Conservation (phyloP, 1,140 invertebrate genomes). For the Lepidotrigona ventralis region DNA sequence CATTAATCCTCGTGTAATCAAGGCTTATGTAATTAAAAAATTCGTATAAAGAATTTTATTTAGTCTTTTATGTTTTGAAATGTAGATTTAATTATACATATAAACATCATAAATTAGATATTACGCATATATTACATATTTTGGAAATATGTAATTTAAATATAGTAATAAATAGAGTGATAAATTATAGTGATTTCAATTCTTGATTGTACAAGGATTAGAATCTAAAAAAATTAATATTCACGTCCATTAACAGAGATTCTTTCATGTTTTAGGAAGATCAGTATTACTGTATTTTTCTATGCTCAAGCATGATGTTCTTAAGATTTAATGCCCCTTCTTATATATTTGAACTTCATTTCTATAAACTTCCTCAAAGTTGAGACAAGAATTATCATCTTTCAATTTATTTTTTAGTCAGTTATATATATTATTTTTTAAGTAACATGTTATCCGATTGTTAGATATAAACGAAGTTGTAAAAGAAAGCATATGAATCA, state of each 20-base stretch:
- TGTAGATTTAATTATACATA: neutral
- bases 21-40: neutral
- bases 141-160: neutral
- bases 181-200: slow-evolving; percentile 20
- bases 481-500: neutral
- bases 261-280: slow-evolving; percentile 34
- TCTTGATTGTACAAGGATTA: slow-evolving; percentile 35
- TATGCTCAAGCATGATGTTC: slow-evolving; percentile 4
- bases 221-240: slow-evolving; percentile 12
- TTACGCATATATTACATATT: neutral
- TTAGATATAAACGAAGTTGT: neutral
- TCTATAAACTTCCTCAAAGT: neutral
- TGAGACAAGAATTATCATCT: neutral
- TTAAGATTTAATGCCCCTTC: neutral
- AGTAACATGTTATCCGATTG: neutral
- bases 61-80: neutral
- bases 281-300: slow-evolving; percentile 5
- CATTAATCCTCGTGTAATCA: slow-evolving; percentile 28
- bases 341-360: slow-evolving; percentile 3
- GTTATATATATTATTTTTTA: slow-evolving; percentile 17
- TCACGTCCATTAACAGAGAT: slow-evolving; percentile 1
- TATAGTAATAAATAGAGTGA: neutral
- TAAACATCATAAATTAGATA: neutral
- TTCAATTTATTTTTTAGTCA: slow-evolving; percentile 4
- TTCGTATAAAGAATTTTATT: neutral